phyloP scores from a whole-genome alignment of 2,888 invertebrate genomes.

The Polietes domitor region DNA sequence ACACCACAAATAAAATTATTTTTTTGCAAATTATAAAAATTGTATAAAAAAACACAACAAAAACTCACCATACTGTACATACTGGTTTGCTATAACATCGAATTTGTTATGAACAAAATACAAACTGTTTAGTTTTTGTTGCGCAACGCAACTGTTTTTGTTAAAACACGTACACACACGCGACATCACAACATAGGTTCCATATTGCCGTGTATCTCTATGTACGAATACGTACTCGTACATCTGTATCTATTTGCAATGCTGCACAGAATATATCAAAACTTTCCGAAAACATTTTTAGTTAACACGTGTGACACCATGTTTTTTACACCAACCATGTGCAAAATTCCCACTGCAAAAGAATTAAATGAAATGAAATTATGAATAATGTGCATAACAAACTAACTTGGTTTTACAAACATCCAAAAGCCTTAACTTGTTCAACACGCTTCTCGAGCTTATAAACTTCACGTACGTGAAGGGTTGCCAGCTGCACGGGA shows the following conservation, averaged over 20 bases:
- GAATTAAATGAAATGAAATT: conserved; percentile 3
- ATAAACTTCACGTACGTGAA: not conserved
- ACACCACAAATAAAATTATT: no score
- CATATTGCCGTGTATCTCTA: not conserved
- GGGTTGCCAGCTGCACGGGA: no score
- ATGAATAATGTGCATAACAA: conserved; percentile 27
- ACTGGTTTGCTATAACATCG: no score
- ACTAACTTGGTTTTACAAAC: conserved; percentile 2
- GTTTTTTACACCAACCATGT: not conserved
- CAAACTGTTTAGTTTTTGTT: no score
- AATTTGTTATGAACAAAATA: no score
- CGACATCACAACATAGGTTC: not conserved
- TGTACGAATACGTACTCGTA: no score
- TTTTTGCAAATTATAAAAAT: no score
- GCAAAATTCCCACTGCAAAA: not conserved
- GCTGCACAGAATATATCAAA: conserved; percentile 18
- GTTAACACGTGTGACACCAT: conserved; percentile 13
- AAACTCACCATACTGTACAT: no score
- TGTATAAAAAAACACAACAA: no score
- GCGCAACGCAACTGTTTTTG: no score
- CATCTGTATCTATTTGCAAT: conserved; percentile 12
- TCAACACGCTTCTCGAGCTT: conserved; percentile 21
- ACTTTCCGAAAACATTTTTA: conserved; percentile 14
- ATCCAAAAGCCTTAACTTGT: conserved; percentile 24
- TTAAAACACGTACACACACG: not conserved